Conservation (phyloP, 2,888 invertebrate genomes). For the Pyrochroa serraticornis region DNA sequence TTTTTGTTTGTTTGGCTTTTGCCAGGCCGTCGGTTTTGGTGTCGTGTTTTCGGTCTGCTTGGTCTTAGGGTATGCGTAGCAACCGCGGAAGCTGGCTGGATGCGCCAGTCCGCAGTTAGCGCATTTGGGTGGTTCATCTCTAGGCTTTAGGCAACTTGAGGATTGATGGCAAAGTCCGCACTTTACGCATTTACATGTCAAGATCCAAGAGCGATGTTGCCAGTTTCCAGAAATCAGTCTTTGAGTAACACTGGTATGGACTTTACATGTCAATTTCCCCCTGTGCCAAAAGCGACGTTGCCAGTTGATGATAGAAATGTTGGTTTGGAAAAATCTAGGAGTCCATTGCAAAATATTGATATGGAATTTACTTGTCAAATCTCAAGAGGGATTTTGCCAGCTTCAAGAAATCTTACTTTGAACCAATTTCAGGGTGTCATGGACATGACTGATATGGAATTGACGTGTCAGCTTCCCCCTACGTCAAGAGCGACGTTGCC, state of each 20-base stretch:
- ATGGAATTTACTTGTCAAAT: conserved; percentile 27
- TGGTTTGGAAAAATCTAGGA: background rate
- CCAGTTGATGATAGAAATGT: no score
- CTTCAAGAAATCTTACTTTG: background rate
- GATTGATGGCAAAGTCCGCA: no score
- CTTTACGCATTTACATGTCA: conserved; percentile 10
- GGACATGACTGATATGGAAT: background rate
- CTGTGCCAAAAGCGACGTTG: no score
- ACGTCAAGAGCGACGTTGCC: no score
- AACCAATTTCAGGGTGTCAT: background rate
- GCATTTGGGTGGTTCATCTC: no score
- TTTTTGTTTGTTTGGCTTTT: no score
- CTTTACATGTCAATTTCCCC: conserved; percentile 14
- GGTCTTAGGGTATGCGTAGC: no score
- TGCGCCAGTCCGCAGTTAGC: no score
- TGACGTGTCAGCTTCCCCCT: conserved; percentile 13
- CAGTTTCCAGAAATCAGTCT: background rate
- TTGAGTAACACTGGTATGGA: background rate
- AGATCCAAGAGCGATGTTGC: background rate
- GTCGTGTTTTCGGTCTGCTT: no score
- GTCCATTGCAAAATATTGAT: background rate
- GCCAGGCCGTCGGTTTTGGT: no score
- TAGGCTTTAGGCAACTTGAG: background rate
- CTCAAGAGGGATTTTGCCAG: background rate
- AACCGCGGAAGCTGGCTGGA: no score